These are phyloP conservation scores for Leptogaster cylindrica DNA, from an alignment of 2,888 invertebrate species.

Conservation along the genomic window DNA sequence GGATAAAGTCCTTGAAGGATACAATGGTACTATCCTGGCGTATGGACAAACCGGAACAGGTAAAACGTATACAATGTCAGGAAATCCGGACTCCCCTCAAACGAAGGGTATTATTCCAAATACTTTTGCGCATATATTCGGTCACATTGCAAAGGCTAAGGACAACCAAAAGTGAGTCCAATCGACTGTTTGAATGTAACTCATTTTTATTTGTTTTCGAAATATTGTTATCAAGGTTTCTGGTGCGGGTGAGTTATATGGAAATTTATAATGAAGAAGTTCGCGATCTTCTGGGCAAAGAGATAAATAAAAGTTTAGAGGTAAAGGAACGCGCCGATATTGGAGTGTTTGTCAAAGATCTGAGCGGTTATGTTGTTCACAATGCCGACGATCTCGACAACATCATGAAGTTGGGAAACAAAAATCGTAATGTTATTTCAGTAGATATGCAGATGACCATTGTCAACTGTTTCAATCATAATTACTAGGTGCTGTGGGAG, in stretches of 20 bases:
- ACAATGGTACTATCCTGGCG: conserved; percentile 92
- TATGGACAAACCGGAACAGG: conserved; percentile 96
- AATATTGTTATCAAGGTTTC: conserved; percentile 68
- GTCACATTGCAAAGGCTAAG: conserved; percentile 92
- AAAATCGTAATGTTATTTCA: conserved; percentile 73
- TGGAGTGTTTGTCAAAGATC: conserved; percentile 97
- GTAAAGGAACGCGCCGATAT: conserved; percentile 96
- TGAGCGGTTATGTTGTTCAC: conserved; percentile 97
- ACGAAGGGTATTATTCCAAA: conserved; percentile 96
- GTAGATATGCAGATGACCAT: conserved; percentile 49
- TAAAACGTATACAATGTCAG: conserved; percentile 99
- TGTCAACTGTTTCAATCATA: conserved; percentile 6
- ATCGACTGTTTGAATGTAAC: conserved; percentile 19
- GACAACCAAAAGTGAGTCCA: conserved; percentile 81
- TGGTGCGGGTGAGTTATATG: conserved; percentile 96
- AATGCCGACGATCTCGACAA: conserved; percentile 94
- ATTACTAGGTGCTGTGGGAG: conserved; percentile 73
- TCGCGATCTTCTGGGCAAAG: conserved; percentile 89
- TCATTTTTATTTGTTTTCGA: background rate
- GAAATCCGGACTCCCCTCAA: conserved; percentile 84
- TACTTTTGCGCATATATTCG: conserved; percentile 98
- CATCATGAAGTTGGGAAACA: conserved; percentile 95
- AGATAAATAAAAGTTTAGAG: conserved; percentile 84
- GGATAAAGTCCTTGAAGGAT: conserved; percentile 93
- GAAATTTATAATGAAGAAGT: conserved; percentile 99